phyloP scores from a whole-genome alignment of 2,888 invertebrate species.

The Pandemis cinnamomeana region DNA sequence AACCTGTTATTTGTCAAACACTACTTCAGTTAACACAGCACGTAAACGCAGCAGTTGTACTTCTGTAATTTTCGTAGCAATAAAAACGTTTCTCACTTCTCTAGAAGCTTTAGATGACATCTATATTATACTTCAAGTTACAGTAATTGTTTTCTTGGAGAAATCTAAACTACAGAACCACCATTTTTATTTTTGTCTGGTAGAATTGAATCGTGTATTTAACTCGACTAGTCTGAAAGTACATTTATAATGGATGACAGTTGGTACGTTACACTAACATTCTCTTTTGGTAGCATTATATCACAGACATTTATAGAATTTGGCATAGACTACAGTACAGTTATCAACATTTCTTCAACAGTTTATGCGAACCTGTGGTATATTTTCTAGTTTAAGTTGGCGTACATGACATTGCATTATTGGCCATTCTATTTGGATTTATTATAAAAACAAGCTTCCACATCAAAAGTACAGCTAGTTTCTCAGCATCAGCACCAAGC shows the following conservation, averaged over 20 bases:
- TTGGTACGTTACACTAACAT: constrained; percentile 33
- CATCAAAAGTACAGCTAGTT: neutral
- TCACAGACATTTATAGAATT: constrained; percentile 53
- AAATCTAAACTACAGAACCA: constrained; percentile 75
- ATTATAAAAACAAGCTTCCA: neutral
- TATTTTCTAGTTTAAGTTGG: neutral
- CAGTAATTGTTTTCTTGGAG: constrained; percentile 62
- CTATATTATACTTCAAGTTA: constrained; percentile 61
- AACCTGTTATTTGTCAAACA: constrained; percentile 83
- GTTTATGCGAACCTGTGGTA: neutral
- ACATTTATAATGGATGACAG: constrained; percentile 17
- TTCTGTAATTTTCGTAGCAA: constrained; percentile 54
- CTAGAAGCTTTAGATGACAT: constrained; percentile 50
- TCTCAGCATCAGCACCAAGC: neutral
- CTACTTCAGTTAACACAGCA: constrained; percentile 71
- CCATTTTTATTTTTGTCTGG: constrained; percentile 83
- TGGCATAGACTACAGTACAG: constrained; percentile 18
- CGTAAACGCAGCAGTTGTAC: constrained; percentile 65
- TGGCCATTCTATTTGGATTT: neutral
- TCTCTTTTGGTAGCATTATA: constrained; percentile 55
- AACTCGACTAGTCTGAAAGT: constrained; percentile 12
- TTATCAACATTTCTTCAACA: neutral
- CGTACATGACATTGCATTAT: neutral
- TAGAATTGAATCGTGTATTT: constrained; percentile 68
- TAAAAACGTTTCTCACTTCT: constrained; percentile 58